Evolutionary conservation across 2,797 vertebrate species (phyloP), one percentile per base, ranked within the genome.

Genomic region (Austrolebias charrua): DNA sequence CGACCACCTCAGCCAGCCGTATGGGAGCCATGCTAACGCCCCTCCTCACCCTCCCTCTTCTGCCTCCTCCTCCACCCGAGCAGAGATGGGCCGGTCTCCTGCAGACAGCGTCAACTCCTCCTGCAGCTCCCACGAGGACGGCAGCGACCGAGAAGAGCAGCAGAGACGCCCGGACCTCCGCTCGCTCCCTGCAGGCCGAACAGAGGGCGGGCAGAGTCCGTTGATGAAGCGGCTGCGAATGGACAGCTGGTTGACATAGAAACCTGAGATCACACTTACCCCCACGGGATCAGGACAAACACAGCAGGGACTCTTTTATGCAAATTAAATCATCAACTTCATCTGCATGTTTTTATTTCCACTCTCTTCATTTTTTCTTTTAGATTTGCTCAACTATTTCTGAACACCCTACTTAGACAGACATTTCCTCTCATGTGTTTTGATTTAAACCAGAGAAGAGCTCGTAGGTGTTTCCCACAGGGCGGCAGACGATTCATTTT

Each of bases 191-290:
- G n/a, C 57, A 33, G 70, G 91, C 29, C 92, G 90, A 3, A 84
- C 74, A 1, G 95, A 95, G 65, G 93, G 91, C 45, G 78, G 91
- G 1, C 94, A 94, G 67, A 95, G 94, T 67, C 94, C 95, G 0
- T 94, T 94, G 3, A 86, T 96, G 68, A 98, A 98, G 81, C 94
- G 96, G 0, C 94, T 98, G 94, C 87, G 97, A 78, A 94, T 95
- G 91, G 95, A 98, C 84, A 92, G 93, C 3, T 98, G 97, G 96
- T 95, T 97, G 88, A 98, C 97, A 88, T 98, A 97, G 86, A 73
- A 18, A 12, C 55, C 47, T 3, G 14, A 38, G 33, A 59, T 63
- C 44, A 60, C 56, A 29, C 7, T 57, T 55, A 61, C 6, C 13
- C 5, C 52, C 46, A 46, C 54, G 12, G n/a, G 42, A 33, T 40